Evolutionary conservation across 2,113 vertebrate genomes (phyloP), one percentile per base, ranked within the genome.

Genomic region (Eleginops maclovinus): DNA sequence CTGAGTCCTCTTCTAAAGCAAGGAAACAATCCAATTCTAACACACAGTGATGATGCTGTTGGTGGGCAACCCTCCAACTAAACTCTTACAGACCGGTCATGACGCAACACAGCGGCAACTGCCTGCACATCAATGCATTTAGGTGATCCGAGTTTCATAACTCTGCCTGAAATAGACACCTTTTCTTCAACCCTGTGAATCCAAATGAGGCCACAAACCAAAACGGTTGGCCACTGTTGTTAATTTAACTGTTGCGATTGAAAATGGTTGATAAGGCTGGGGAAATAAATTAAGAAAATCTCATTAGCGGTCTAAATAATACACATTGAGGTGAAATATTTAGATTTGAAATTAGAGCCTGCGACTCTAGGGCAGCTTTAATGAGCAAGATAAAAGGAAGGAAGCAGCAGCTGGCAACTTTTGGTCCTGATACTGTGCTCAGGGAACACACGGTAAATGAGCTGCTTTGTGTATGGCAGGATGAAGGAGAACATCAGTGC

Each of bases 81-180:
- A 53, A 87, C 84, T 82, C 81, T 75, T 63, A 88, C 81, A 84
- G 77, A 54, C 55, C 0, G 73, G 78, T 86, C 82, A 77, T 93
- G 87, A 91, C 28, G 91, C 88, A 92, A 92, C 78, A 9, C 24
- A 66, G 66, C 59, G 49, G 88, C 71, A 90, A 93, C 66, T 7
- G 53, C 31, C 70, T 49, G 56, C 75, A 75, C 72, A 67, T 86
- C 50, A 81, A 72, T 58, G 72, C 51, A 58, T 72, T 83, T 75
- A 83, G 75, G 83, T 81, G 26, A 79, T 51, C 50, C 2, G 10
- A 9, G 4, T 82, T 72, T 79, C 65, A 66, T 21, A 73, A 55
- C 55, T 9, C 74, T 22, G 49, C 62, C 66, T 77, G 81, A 81
- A 85, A 82, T 2, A 47, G 63, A 75, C 68, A 73, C 51, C 40